These are phyloP conservation scores for Caenorhabditis elegans DNA, from an alignment of 1,140 invertebrate species.

Conservation along the genomic window DNA sequence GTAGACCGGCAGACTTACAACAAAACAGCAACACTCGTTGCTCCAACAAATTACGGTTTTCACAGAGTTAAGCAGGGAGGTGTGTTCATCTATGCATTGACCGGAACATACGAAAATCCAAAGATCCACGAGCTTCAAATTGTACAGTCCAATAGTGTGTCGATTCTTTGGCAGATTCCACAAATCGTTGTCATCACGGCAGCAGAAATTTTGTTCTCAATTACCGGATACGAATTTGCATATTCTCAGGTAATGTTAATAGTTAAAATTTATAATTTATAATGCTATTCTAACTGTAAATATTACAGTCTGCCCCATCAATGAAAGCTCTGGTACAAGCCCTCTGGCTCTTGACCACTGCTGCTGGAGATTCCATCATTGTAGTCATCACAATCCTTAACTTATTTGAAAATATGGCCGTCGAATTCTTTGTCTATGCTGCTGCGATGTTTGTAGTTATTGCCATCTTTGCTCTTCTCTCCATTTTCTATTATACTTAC, in stretches of 20 bases:
- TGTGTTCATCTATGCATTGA: slow-evolving; percentile 33
- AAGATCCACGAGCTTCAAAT: slow-evolving; percentile 68
- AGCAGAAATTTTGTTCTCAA: slow-evolving; percentile 64
- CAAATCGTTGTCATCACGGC: slow-evolving; percentile 63
- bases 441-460: slow-evolving; percentile 44
- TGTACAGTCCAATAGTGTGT: slow-evolving; percentile 67
- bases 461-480: slow-evolving; percentile 43
- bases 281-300: neutral
- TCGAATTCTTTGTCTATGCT: slow-evolving; percentile 48
- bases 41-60: neutral
- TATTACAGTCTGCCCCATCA: slow-evolving; percentile 67
- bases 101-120: neutral
- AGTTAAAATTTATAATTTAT: neutral
- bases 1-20: neutral
- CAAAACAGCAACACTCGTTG: neutral
- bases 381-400: slow-evolving; percentile 79
- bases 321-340: slow-evolving; percentile 78
- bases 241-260: slow-evolving; percentile 63
- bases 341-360: slow-evolving; percentile 82
- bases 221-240: slow-evolving; percentile 64
- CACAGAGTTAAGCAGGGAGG: slow-evolving; percentile 43
- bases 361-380: slow-evolving; percentile 86
- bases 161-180: slow-evolving; percentile 64
- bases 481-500: slow-evolving; percentile 52
- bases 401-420: slow-evolving; percentile 72